phyloP scores from a whole-genome alignment of 2,888 invertebrate species.

The Polyploca ridens region DNA sequence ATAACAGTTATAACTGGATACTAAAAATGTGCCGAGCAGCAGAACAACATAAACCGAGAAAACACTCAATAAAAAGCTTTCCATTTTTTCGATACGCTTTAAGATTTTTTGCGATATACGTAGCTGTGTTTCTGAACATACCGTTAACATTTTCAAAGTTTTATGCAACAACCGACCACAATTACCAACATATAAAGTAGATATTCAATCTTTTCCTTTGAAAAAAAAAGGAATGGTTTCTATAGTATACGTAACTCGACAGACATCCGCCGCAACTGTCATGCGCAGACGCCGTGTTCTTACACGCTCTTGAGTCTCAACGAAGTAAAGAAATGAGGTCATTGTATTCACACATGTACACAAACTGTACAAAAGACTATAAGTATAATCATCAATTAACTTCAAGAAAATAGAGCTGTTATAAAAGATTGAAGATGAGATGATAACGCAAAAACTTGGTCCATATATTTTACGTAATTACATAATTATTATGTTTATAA shows the following conservation, averaged over 20 bases:
- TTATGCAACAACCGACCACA: background rate
- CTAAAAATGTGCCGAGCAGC: background rate
- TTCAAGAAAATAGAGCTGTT: background rate
- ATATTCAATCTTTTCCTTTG: background rate
- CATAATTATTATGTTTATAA: no score
- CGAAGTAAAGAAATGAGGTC: constrained; percentile 33
- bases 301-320: constrained; percentile 15
- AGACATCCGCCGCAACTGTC: constrained; percentile 38
- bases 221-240: constrained; percentile 10
- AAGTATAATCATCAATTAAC: background rate
- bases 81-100: constrained; percentile 7
- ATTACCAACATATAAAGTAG: background rate
- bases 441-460: background rate
- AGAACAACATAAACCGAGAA: background rate
- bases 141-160: background rate
- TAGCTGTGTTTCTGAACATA: background rate
- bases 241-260: constrained; percentile 3
- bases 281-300: constrained; percentile 29
- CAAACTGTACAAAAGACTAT: background rate
- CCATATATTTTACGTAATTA: no score
- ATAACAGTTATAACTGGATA: background rate
- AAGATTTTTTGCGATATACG: constrained; percentile 3
- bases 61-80: background rate
- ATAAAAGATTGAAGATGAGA: background rate
- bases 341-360: constrained; percentile 32